These are phyloP conservation scores for Myotis brandtii DNA, from an alignment of 2,113 vertebrate species.

Conservation along the genomic window DNA sequence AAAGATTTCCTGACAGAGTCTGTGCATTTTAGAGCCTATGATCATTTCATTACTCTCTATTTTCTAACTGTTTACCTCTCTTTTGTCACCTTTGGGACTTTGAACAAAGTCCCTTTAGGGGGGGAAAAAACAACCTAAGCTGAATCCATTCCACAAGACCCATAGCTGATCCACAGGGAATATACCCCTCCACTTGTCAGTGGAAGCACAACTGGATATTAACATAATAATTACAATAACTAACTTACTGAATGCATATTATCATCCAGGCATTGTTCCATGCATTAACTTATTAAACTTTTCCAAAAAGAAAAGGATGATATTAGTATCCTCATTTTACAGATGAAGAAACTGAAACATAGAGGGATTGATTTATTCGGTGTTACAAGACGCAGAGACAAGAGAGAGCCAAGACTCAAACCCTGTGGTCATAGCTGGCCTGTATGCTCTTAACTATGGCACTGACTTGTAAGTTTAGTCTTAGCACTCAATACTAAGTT, in stretches of 20 bases:
- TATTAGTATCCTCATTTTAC: neutral
- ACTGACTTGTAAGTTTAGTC: neutral
- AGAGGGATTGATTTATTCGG: neutral
- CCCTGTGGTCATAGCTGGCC: neutral
- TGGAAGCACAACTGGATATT: neutral
- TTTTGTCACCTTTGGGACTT: neutral
- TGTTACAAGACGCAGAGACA: neutral
- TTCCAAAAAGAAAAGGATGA: neutral
- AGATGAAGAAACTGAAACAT: constrained; percentile 8
- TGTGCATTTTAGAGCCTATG: neutral
- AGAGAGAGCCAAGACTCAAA: neutral
- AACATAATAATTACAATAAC: neutral
- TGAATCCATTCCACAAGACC: neutral
- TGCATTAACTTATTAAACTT: neutral
- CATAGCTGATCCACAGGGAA: neutral
- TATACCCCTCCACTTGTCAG: neutral
- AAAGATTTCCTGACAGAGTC: neutral
- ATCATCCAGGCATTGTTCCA: neutral
- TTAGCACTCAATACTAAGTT: neutral
- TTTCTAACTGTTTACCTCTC: neutral
- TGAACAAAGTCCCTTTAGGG: neutral
- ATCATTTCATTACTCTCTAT: neutral
- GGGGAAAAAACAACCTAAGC: neutral
- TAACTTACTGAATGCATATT: neutral
- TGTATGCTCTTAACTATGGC: neutral